Evolutionary conservation across 2,113 vertebrate species (phyloP).

Genomic region (Myocastor coypus): DNA sequence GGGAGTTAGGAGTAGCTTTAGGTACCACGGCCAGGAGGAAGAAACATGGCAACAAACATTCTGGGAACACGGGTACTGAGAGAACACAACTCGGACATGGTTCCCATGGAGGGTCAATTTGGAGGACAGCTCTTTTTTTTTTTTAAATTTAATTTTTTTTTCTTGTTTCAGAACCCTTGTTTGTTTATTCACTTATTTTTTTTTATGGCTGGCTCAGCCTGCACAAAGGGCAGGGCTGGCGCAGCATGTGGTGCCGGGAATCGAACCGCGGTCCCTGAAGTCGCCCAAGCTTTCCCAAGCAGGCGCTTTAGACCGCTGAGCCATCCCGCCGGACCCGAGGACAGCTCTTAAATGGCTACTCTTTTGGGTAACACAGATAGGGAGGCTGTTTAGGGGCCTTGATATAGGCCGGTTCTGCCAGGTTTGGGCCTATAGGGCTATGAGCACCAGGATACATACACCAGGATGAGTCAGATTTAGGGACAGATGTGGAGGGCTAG

Average conservation of each 20-base stretch:
- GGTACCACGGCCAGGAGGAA: accelerated
- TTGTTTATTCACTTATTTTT: no score
- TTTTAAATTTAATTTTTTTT: no score
- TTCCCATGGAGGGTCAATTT: not conserved
- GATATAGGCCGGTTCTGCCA: not conserved
- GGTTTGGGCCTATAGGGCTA: not conserved
- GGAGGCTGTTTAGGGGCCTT: not conserved
- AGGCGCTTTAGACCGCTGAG: no score
- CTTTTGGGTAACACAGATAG: not conserved
- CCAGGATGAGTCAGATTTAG: not conserved
- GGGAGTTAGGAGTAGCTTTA: accelerated
- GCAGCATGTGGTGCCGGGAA: no score
- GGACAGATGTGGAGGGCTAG: not conserved
- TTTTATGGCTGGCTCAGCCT: no score
- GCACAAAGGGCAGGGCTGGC: no score
- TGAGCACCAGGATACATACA: not conserved
- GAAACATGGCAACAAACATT: not conserved
- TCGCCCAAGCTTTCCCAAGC: no score
- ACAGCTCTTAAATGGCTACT: not conserved
- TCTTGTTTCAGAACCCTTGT: no score
- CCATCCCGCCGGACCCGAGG: no score
- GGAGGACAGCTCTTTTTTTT: not conserved
- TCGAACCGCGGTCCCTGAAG: no score
- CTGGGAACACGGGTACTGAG: not conserved
- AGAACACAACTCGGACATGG: not conserved